Base-by-base conservation (phyloP, 1,140 invertebrate species). In the Drosophila takahashii region DNA sequence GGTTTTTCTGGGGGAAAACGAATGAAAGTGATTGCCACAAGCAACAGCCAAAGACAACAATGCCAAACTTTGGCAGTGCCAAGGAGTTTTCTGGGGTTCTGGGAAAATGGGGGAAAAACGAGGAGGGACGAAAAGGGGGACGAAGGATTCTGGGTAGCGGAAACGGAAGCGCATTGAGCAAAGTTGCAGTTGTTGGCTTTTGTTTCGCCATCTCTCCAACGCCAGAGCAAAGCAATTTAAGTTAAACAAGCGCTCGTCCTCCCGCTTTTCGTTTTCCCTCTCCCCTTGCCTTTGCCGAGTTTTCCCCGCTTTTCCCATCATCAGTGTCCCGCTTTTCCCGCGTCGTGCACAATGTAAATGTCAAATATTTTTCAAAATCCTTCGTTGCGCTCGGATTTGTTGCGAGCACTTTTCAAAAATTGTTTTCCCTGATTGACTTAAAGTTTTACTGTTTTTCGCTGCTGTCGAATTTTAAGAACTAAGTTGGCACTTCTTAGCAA, bases 111-210 rank as follows among this genome's bases (percentile, higher is more conserved):
- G 16, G 27, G 26, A 37, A 59, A 44, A 51, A 29, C 15, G 41
- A 10, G 50, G 10, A 8, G 44, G 37, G n/a, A 48, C 36, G n/a
- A 41, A n/a, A 0, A 1, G 34, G 36, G 39, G 16, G 8, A 44
- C n/a, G 44, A 11, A 34, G 34, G 16, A 16, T 42, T 9, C 47
- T 51, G 64, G 64, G 60, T 50, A 81, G 86, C 83, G 83, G 83
- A 86, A 86, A 86, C 83, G 83, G 83, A 86, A 86, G 83, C 79
- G 84, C 83, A 86, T 86, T 83, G 83, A 87, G 83, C 83, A 86
- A 86, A 86, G 83, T 87, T 86, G 83, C 84, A 86, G 70, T 86
- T 86, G 75, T 77, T 86, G 83, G 70, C 79, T 69, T 86, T 86
- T 86, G 83, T 86, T 86, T 86, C 76, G 83, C 59, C 61, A 67